These are phyloP conservation scores for Dendrolimus houi DNA, from an alignment of 2,888 invertebrate genomes.

Conservation along the genomic window DNA sequence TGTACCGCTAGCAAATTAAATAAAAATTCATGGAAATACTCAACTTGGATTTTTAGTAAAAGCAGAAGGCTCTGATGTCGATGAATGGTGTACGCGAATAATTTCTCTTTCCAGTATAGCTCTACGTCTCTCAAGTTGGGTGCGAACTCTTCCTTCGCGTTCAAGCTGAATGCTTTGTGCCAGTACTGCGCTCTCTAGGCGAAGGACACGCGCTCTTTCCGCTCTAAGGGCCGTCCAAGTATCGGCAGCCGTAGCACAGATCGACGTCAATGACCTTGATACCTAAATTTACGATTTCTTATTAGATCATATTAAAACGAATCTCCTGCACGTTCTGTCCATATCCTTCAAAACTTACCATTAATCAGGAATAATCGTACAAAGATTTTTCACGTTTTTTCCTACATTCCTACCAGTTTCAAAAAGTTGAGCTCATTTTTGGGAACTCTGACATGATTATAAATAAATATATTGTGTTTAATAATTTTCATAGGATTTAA, in stretches of 20 bases:
- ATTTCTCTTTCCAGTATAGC: constrained; percentile 50
- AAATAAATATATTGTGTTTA: too few relatives aligned
- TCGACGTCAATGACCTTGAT: constrained; percentile 44
- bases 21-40: constrained; percentile 17
- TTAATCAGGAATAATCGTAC: too few relatives aligned
- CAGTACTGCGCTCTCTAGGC: constrained; percentile 54
- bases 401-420: too few relatives aligned
- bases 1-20: too few relatives aligned
- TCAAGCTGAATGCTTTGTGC: constrained; percentile 55
- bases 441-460: too few relatives aligned
- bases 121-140: constrained; percentile 52
- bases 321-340: too few relatives aligned
- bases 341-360: too few relatives aligned
- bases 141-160: constrained; percentile 53
- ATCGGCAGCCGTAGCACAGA: constrained; percentile 48
- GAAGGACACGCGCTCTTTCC: constrained; percentile 54
- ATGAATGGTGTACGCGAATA: constrained; percentile 27
- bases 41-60: constrained; percentile 32
- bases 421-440: too few relatives aligned
- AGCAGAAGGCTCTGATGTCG: constrained; percentile 14
- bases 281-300: constrained; percentile 22
- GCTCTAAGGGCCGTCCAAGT: constrained; percentile 56
- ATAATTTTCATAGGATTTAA: too few relatives aligned
- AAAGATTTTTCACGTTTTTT: too few relatives aligned
- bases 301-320: too few relatives aligned